Base-by-base conservation (phyloP, 2,113 vertebrate genomes). In the Sterna hirundo region DNA sequence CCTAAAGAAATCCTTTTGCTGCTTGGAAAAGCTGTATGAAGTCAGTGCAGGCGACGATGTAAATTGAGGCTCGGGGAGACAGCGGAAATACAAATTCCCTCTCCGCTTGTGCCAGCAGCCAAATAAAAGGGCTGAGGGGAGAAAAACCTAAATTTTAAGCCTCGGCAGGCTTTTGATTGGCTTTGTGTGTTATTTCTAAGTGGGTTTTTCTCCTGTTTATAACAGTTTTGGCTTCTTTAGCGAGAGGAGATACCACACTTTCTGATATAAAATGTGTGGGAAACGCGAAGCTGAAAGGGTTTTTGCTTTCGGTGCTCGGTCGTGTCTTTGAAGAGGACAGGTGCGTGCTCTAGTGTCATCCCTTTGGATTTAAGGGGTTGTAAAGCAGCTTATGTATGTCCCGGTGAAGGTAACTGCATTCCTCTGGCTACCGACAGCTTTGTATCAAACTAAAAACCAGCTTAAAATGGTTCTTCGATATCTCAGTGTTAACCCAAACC, bases 21-120 rank as follows among this genome's bases (percentile, higher is more conserved):
- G 3, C 6, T 19, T 54, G 15, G 47, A 22, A 38, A 46, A 71
- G 10, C 3, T 2, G 5, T 2, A 2, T 18, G 51, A 23, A 7
- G 20, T 11, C 6, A 2, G 32, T 2, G 38, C 21, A 57, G 51
- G 61, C 1, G 25, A 52, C 2, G 52, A 30, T 17, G 2, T 11
- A 34, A 26, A 58, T 21, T 1, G 5, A 15, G 78, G 19, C 2
- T 5, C 14, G 30, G 36, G 30, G 51, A 20, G 30, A 23, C 11
- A 9, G 46, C 26, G 8, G 49, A 21, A 71, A 36, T 16, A 6
- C 5, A 34, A 20, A 34, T 5, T 38, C 30, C 21, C 9, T 15
- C 42, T 38, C 13, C 0, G 0, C 1, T 0, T 2, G 4, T n/a
- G 25, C 32, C 55, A 30, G 49, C 23, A 25, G 13, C 65, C 30